These are phyloP conservation scores for Drosophila takahashii DNA, from an alignment of 1,140 invertebrate species.

Conservation along the genomic window DNA sequence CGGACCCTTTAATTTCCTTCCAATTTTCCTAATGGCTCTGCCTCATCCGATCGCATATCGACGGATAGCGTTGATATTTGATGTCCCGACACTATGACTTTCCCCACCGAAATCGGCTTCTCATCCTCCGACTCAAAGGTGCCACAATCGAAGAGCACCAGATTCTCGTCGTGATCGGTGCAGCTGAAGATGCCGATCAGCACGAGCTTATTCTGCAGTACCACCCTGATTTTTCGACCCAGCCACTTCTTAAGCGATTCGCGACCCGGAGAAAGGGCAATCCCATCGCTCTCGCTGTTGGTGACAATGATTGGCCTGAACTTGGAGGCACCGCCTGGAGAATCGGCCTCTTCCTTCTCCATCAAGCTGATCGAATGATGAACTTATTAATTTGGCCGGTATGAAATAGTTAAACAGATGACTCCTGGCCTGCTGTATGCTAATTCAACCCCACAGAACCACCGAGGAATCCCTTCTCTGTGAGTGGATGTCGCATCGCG, in stretches of 20 bases:
- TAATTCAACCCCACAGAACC: conserved; percentile 21
- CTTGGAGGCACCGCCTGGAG: neutral
- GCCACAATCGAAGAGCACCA: conserved; percentile 28
- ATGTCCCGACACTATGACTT: neutral
- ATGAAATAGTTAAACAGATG: neutral
- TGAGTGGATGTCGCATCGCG: conserved; percentile 8
- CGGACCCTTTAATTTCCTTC: neutral
- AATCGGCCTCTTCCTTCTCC: neutral
- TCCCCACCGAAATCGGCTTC: neutral
- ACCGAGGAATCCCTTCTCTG: conserved; percentile 16
- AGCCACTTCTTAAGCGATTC: conserved; percentile 34
- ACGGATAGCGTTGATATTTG: conserved; percentile 17
- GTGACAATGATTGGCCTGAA: neutral
- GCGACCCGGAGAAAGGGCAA: conserved; percentile 9
- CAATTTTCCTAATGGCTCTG: neutral
- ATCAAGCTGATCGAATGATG: conserved; percentile 1
- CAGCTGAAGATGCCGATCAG: conserved; percentile 53
- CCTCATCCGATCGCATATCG: neutral
- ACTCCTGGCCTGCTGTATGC: conserved; percentile 8
- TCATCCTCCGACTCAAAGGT: neutral
- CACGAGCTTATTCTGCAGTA: conserved; percentile 30
- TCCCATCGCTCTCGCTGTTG: conserved; percentile 2
- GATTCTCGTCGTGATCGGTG: conserved; percentile 48
- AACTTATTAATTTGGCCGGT: conserved; percentile 24
- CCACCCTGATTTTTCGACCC: conserved; percentile 33